A percentile compares a stretch with the other conserved stretches of the same genome.
phyloP scores from a whole-genome alignment of 2,113 vertebrate genomes.

The Eptatretus burgeri region DNA sequence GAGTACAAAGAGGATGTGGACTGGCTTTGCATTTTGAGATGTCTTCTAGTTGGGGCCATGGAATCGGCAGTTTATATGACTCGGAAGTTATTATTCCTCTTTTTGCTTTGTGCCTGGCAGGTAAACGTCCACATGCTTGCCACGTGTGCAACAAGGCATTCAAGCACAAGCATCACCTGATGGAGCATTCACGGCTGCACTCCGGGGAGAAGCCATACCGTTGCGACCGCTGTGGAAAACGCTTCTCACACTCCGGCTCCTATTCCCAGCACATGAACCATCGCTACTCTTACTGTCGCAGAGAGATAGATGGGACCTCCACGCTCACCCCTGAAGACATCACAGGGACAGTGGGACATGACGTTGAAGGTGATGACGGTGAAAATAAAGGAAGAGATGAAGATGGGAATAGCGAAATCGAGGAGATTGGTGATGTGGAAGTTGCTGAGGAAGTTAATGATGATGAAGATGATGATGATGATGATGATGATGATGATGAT shows the following conservation, averaged over 20 bases:
- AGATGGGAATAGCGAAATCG: slow-evolving; percentile 10
- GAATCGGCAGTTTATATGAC: no score
- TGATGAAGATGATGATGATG: slow-evolving; percentile 19
- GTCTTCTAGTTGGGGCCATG: no score
- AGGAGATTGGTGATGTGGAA: slow-evolving; percentile 12
- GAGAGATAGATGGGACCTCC: slow-evolving; percentile 12
- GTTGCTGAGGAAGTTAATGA: slow-evolving; percentile 18
- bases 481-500: slow-evolving; percentile 10
- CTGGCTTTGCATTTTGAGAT: no score
- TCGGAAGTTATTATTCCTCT: no score
- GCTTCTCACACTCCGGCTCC: slow-evolving; percentile 40
- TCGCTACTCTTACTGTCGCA: slow-evolving; percentile 36
- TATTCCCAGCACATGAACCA: slow-evolving; percentile 52
- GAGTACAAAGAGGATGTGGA: no score
- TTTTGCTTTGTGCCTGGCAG: slow-evolving; percentile 12
- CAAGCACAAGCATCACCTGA: slow-evolving; percentile 41
- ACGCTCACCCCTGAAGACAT: slow-evolving; percentile 17
- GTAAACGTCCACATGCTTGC: slow-evolving; percentile 33
- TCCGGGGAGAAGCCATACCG: slow-evolving; percentile 40
- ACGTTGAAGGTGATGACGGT: slow-evolving; percentile 8
- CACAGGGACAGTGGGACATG: slow-evolving; percentile 11
- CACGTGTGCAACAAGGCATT: slow-evolving; percentile 36
- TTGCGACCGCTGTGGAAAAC: slow-evolving; percentile 38
- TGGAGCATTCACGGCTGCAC: slow-evolving; percentile 34
- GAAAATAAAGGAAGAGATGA: background rate